phyloP scores from a whole-genome alignment of 1,140 invertebrate genomes.

The Drosophila malerkotliana region DNA sequence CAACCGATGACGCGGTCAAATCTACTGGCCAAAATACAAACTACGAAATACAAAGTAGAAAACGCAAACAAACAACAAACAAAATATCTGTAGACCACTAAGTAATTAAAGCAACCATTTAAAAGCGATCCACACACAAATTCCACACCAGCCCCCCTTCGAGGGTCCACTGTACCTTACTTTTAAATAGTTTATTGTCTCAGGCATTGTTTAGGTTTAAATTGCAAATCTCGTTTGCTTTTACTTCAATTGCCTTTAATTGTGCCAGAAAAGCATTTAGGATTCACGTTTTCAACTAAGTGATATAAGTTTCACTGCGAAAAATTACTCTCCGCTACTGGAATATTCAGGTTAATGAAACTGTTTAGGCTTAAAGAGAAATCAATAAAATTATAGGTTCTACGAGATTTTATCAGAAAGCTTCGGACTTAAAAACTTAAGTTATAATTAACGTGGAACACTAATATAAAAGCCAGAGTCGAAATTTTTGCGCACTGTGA shows the following conservation, averaged over 20 bases:
- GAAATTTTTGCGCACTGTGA: background rate
- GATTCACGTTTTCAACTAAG: constrained; percentile 12
- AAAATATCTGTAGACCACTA: constrained; percentile 33
- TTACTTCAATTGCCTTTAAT: constrained; percentile 65
- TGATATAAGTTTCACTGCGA: background rate
- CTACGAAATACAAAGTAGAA: background rate
- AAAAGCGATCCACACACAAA: background rate
- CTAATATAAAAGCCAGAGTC: background rate
- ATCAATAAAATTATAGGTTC: background rate
- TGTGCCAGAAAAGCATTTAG: constrained; percentile 26
- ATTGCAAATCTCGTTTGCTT: constrained; percentile 28
- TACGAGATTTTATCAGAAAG: background rate
- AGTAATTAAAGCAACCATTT: background rate
- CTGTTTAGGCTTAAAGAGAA: background rate
- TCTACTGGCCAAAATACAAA: constrained; percentile 13
- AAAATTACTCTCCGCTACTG: background rate
- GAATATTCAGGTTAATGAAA: background rate
- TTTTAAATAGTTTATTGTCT: constrained; percentile 59
- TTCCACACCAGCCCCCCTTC: background rate
- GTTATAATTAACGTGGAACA: background rate
- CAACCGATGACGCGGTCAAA: constrained; percentile 42
- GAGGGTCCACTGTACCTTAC: constrained; percentile 8
- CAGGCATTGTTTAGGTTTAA: constrained; percentile 32
- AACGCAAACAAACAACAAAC: background rate
- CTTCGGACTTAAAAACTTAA: background rate